phyloP scores from a whole-genome alignment of 2,797 vertebrate species.

The Gymnocypris eckloni region DNA sequence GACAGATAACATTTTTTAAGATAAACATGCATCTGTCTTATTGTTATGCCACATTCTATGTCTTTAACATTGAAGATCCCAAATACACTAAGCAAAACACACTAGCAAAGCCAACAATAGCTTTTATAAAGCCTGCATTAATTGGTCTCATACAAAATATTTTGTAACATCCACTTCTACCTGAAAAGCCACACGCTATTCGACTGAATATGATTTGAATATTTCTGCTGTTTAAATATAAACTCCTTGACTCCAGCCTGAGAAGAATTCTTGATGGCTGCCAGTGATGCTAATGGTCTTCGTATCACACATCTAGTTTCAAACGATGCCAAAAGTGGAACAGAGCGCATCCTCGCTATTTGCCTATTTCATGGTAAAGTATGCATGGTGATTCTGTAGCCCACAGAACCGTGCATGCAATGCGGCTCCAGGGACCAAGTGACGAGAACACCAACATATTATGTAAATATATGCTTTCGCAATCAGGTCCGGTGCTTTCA shows the following conservation, averaged over 20 bases:
- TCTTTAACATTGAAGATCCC: neutral
- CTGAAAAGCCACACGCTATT: neutral
- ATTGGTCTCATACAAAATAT: neutral
- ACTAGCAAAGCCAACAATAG: neutral
- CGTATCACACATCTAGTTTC: slow-evolving; percentile 51
- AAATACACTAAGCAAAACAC: neutral
- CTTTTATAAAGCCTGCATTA: neutral
- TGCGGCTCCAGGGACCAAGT: slow-evolving; percentile 24
- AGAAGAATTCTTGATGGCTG: slow-evolving; percentile 42
- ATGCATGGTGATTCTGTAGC: slow-evolving; percentile 41
- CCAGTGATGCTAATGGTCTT: slow-evolving; percentile 34
- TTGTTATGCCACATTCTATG: neutral
- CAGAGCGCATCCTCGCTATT: slow-evolving; percentile 61
- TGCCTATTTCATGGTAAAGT: slow-evolving; percentile 65
- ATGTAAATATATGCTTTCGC: slow-evolving; percentile 26
- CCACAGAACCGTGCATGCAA: slow-evolving; percentile 46
- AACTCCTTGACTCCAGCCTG: slow-evolving; percentile 26
- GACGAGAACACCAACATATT: slow-evolving; percentile 36
- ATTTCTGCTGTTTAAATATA: slow-evolving; percentile 53
- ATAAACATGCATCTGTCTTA: neutral
- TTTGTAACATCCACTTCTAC: neutral
- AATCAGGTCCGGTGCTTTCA: neutral
- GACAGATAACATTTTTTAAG: neutral
- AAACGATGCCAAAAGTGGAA: slow-evolving; percentile 62
- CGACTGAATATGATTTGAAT: neutral